Percentiles rank a stretch among this genome's conserved stretches.
These are phyloP conservation scores for Drosophila affinis DNA, from an alignment of 2,888 invertebrate genomes.

Conservation along the genomic window DNA sequence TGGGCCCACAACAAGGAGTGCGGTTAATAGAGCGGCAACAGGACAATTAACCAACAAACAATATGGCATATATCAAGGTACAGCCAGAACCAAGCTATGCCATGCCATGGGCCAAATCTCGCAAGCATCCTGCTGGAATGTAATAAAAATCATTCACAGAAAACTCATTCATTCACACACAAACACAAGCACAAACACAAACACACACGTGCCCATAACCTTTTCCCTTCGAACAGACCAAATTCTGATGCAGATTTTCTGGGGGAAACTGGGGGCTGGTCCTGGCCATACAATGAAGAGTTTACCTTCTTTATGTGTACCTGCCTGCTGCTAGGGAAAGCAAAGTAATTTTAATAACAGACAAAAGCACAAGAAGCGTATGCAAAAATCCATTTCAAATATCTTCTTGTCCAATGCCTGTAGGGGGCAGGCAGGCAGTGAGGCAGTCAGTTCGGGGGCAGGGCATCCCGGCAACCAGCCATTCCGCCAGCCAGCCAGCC, in stretches of 20 bases:
- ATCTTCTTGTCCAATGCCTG: slow-evolving; percentile 62
- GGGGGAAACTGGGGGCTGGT: neutral
- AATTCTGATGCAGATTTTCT: neutral
- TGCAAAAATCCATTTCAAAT: slow-evolving; percentile 71
- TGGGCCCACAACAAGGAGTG: slow-evolving; percentile 8
- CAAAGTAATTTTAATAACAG: slow-evolving; percentile 67
- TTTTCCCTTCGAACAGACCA: slow-evolving; percentile 3
- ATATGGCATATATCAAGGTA: slow-evolving; percentile 12
- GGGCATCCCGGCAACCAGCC: neutral
- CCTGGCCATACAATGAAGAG: slow-evolving; percentile 29
- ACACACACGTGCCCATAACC: slow-evolving; percentile 23
- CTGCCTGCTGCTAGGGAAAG: slow-evolving; percentile 9
- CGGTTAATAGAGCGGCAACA: slow-evolving; percentile 61
- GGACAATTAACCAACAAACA: slow-evolving; percentile 51
- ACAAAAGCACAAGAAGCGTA: slow-evolving; percentile 58
- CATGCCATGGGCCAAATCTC: neutral
- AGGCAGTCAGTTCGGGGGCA: too few relatives aligned
- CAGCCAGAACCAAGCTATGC: too few relatives aligned
- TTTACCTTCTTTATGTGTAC: slow-evolving; percentile 27
- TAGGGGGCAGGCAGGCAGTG: slow-evolving; percentile 1
- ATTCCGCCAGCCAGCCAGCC: neutral
- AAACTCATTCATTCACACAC: slow-evolving; percentile 14
- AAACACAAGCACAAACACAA: slow-evolving; percentile 8
- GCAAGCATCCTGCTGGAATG: slow-evolving; percentile 27
- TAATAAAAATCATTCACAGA: slow-evolving; percentile 42